A percentile compares a stretch with the other conserved stretches of the same genome.
Evolutionary conservation across 2,113 vertebrate species (phyloP).

Genomic region (Anoura caudifer): DNA sequence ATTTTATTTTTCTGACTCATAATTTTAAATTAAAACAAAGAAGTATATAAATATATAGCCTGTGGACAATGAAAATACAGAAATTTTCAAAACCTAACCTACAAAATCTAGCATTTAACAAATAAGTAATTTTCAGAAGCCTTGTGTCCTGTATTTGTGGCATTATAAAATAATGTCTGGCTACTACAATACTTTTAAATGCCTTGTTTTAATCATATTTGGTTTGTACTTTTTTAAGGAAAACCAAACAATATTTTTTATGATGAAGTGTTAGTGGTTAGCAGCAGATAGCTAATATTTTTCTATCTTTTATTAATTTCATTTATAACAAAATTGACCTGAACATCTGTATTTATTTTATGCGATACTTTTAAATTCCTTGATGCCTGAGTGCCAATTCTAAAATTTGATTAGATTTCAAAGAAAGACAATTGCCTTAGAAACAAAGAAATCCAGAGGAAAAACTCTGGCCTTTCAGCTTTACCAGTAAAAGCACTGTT

Average conservation of each 20-base stretch:
- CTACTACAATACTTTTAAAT: not conserved
- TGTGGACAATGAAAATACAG: not conserved
- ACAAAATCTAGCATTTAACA: not conserved
- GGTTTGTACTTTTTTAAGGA: not conserved
- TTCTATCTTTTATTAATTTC: not conserved
- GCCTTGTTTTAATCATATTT: not conserved
- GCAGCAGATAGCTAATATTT: not conserved
- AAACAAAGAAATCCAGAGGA: conserved; percentile 3
- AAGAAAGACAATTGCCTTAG: conserved; percentile 10
- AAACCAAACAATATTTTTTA: not conserved
- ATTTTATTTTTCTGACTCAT: conserved; percentile 25
- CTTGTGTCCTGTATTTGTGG: not conserved
- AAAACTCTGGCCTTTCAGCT: not conserved
- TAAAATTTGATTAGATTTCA: conserved; percentile 22
- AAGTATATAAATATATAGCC: not conserved
- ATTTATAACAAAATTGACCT: not conserved
- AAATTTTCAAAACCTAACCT: not conserved
- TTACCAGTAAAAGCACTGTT: conserved; percentile 41
- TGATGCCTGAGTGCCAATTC: not conserved
- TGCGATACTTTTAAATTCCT: conserved; percentile 18
- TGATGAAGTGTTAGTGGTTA: not conserved
- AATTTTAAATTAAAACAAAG: conserved; percentile 47
- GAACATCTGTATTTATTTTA: conserved; percentile 19
- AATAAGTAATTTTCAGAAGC: not conserved
- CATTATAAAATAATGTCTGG: not conserved